Base-by-base conservation (phyloP, 2,797 vertebrate species). In the Eulemur mongoz region DNA sequence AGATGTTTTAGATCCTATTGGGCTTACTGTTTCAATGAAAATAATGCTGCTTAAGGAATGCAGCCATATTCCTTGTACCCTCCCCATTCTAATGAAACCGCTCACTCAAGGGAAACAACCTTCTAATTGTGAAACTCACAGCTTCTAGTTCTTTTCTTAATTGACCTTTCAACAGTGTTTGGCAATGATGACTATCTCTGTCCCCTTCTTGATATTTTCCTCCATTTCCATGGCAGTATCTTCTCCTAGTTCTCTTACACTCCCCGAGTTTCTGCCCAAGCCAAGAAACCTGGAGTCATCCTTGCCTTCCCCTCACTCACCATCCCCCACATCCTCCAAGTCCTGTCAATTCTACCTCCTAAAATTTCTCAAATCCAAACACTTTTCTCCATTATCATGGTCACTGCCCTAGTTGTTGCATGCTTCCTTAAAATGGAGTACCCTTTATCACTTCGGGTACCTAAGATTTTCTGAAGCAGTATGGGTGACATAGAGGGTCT, bases 1-100 rank as follows among this genome's bases (percentile, higher is more conserved):
- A 75, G 13, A 45, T 52, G 35, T 45, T 73, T 48, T 52, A 87
- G 40, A 67, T 59, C 22, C 35, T n/a, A 17, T 0, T 88, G 27
- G 52, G 35, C 45, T 40, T 54, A 22, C 7, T 65, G 30, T 45
- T 88, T 82, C 75, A 40, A 80, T 45, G 45, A 75, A 91, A 95
- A 65, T 38, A 40, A 48, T 38, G 38, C 10, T 22, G 4, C 57
- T 32, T 32, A 45, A 45, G 43, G 45, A 63, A 73, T 11, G 12
- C 22, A n/a, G 73, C 54, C 72, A 85, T 7, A 61, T 50, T 52
- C 57, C 86, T 83, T 30, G 4, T 35, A 54, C 11, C 70, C 22
- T 32, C 43, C 12, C 22, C 52, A 72, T 22, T 27, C 61, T 43
- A 61, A 63, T 27, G 23, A 32, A 27, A 87, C 48, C 25, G 18